Conservation (phyloP, 2,113 vertebrate genomes). For the Oryzias woworae region DNA sequence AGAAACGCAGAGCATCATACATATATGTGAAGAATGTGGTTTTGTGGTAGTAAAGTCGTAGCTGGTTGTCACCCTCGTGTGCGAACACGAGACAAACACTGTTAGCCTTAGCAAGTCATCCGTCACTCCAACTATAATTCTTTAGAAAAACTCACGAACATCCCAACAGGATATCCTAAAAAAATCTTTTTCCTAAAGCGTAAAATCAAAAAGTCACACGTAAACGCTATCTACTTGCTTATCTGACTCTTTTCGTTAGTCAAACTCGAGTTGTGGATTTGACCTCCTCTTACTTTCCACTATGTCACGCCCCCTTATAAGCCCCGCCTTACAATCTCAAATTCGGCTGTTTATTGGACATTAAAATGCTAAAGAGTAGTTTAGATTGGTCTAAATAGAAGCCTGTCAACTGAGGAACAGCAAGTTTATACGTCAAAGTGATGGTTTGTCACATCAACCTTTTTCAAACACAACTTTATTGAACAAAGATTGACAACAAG, state of each 20-base stretch:
- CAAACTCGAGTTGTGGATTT: constrained; percentile 36
- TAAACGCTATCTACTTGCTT: neutral
- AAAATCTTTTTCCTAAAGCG: no score
- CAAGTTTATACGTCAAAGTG: no score
- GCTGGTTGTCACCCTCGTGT: neutral
- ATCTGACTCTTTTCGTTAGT: constrained; percentile 19
- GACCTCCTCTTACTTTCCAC: constrained; percentile 57
- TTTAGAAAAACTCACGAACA: neutral
- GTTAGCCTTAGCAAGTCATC: constrained; percentile 42
- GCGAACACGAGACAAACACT: constrained; percentile 29
- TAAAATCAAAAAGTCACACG: neutral
- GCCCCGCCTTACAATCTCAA: constrained; percentile 10
- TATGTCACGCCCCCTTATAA: constrained; percentile 42
- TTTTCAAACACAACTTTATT: no score
- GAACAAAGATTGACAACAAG: no score
- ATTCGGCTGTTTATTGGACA: constrained; percentile 18
- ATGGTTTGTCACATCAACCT: no score
- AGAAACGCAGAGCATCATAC: neutral
- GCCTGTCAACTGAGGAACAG: neutral
- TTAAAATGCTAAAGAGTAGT: rapidly evolving
- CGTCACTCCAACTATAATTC: neutral
- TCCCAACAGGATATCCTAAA: neutral
- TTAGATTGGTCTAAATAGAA: constrained; percentile 24
- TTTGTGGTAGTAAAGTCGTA: no score
- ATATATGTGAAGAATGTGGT: no score